Percentiles rank a stretch among this genome's conserved stretches.
These are phyloP conservation scores for Xestia c-nigrum DNA, from an alignment of 2,888 invertebrate species.

Conservation along the genomic window DNA sequence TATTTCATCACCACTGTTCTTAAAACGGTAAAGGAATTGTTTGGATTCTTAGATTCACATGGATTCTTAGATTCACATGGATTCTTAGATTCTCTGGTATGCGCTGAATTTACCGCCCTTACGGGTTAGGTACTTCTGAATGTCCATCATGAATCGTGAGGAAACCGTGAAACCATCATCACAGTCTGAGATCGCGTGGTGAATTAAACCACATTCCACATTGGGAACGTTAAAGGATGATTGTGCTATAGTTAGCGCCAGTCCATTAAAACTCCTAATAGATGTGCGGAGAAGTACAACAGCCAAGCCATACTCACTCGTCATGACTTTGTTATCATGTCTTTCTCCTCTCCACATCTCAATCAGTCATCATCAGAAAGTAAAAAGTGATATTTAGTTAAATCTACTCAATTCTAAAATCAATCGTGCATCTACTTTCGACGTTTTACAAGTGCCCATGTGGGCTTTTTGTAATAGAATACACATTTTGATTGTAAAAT, in stretches of 20 bases:
- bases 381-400: neutral
- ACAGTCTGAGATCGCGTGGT: neutral
- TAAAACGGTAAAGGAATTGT: no score
- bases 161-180: neutral
- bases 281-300: neutral
- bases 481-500: neutral
- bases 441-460: no score
- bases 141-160: no score
- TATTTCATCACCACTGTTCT: neutral
- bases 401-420: neutral
- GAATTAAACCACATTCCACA: neutral
- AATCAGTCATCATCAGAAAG: neutral
- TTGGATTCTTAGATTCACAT: no score
- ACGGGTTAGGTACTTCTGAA: no score
- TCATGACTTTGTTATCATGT: no score
- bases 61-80: no score
- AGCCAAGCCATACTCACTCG: neutral
- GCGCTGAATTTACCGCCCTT: no score
- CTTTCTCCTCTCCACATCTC: neutral
- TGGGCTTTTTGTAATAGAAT: no score
- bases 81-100: no score
- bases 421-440: no score
- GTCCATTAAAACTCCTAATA: neutral
- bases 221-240: neutral
- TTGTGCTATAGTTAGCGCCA: neutral